These are phyloP conservation scores for Pelobates cultripes DNA, from an alignment of 2,797 vertebrate species.

Conservation along the genomic window DNA sequence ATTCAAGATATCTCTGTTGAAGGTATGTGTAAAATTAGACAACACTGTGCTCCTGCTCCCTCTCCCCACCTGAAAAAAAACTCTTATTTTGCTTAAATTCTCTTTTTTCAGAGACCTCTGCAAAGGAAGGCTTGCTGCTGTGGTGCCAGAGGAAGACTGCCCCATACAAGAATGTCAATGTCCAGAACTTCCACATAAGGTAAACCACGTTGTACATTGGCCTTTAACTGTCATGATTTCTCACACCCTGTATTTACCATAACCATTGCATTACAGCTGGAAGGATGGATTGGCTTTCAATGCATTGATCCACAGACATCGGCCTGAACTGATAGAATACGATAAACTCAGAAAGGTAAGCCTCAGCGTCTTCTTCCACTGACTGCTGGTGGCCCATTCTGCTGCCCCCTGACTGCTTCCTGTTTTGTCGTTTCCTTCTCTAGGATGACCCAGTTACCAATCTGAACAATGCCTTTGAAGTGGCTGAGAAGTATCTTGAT, in stretches of 20 bases:
- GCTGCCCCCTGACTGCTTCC: neutral
- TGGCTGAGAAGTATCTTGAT: slow-evolving; percentile 93
- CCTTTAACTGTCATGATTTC: neutral
- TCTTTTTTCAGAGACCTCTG: slow-evolving; percentile 72
- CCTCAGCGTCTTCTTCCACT: neutral
- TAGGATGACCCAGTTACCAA: slow-evolving; percentile 92
- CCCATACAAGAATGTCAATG: slow-evolving; percentile 95
- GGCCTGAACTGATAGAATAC: slow-evolving; percentile 92
- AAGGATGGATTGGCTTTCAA: slow-evolving; percentile 95
- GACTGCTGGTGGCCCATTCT: neutral
- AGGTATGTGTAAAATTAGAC: slow-evolving; percentile 68
- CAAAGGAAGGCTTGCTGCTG: slow-evolving; percentile 74
- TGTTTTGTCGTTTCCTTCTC: neutral
- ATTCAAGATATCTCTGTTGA: slow-evolving; percentile 97
- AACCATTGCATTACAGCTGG: slow-evolving; percentile 75
- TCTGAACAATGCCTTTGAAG: slow-evolving; percentile 95
- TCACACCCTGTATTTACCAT: neutral
- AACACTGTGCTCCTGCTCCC: too few species aligned
- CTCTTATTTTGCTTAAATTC: neutral
- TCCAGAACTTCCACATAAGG: slow-evolving; percentile 98
- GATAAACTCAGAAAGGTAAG: slow-evolving; percentile 91
- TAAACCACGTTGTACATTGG: slow-evolving; percentile 48
- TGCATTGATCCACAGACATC: slow-evolving; percentile 92
- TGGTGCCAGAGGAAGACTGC: slow-evolving; percentile 97
- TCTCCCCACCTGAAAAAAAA: neutral